Evolutionary conservation across 2,113 vertebrate species (phyloP).

Genomic region (Plestiodon gilberti): DNA sequence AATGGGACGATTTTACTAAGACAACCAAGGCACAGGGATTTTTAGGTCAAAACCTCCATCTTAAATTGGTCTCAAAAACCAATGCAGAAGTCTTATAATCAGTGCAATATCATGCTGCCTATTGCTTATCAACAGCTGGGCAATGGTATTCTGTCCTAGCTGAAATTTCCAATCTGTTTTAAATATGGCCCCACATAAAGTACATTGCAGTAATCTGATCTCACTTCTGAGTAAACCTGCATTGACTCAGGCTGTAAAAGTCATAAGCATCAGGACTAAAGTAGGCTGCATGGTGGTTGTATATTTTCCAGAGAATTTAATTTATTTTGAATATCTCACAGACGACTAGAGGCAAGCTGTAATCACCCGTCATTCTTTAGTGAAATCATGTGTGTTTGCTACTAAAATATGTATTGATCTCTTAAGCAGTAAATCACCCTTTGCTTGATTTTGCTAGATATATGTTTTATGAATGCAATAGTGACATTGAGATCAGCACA

Average conservation of each 20-base stretch:
- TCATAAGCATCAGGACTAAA: constrained; percentile 48
- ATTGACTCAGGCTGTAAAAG: constrained; percentile 19
- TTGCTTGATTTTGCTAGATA: constrained; percentile 43
- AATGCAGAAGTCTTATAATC: background rate
- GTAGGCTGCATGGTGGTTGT: constrained; percentile 49
- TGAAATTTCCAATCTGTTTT: background rate
- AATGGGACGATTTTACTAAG: too few species aligned
- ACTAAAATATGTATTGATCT: constrained; percentile 64
- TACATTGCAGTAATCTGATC: background rate
- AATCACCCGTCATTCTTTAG: constrained; percentile 59
- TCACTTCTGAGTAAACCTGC: background rate
- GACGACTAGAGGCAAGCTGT: constrained; percentile 53
- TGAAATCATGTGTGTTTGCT: constrained; percentile 56
- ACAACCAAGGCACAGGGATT: too few species aligned
- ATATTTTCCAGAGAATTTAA: constrained; percentile 65
- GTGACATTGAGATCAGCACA: constrained; percentile 37
- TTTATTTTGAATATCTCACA: constrained; percentile 72
- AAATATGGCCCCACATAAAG: background rate
- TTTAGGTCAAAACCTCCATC: too few species aligned
- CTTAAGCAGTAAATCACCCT: constrained; percentile 52
- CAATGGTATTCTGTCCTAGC: background rate
- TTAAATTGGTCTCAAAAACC: too few species aligned
- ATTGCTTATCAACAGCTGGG: background rate
- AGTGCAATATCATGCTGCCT: background rate
- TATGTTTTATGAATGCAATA: constrained; percentile 39